Percentiles rank a stretch among this genome's conserved stretches.
Evolutionary conservation across 2,888 invertebrate genomes (phyloP).

Genomic region (Scaptomyza parva): DNA sequence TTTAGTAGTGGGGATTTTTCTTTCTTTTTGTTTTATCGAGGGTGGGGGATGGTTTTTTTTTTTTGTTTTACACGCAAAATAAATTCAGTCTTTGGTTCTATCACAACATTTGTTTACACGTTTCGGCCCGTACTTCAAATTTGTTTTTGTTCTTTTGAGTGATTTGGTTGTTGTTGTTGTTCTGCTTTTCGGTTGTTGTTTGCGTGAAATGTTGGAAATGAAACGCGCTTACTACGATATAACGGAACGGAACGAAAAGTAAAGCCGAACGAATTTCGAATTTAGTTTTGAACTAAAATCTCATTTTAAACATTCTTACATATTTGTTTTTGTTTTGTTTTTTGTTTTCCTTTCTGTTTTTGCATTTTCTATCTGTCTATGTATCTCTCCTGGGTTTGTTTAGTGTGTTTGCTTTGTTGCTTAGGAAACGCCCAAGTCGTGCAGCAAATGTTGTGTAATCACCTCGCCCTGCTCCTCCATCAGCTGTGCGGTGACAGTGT

Average conservation of each 20-base stretch:
- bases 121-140: constrained; percentile 68
- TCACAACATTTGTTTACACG: constrained; percentile 85
- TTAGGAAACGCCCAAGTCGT: constrained; percentile 85
- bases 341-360: too few species aligned
- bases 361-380: constrained; percentile 49
- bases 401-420: constrained; percentile 22
- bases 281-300: constrained; percentile 74
- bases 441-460: constrained; percentile 84
- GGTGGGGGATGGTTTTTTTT: constrained; percentile 25
- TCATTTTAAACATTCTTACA: constrained; percentile 34
- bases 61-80: constrained; percentile 80
- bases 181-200: constrained; percentile 31
- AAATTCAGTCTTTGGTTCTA: constrained; percentile 85
- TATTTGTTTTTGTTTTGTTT: constrained; percentile 13
- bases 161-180: constrained; percentile 25
- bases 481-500: constrained; percentile 86
- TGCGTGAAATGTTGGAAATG: constrained; percentile 61
- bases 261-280: constrained; percentile 69
- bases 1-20: constrained; percentile 21
- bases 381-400: constrained; percentile 42
- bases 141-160: constrained; percentile 22
- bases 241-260: constrained; percentile 66
- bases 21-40: constrained; percentile 24
- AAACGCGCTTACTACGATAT: constrained; percentile 46
- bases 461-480: constrained; percentile 85